phyloP scores from a whole-genome alignment of 1,140 invertebrate species.

The Maniola jurtina region DNA sequence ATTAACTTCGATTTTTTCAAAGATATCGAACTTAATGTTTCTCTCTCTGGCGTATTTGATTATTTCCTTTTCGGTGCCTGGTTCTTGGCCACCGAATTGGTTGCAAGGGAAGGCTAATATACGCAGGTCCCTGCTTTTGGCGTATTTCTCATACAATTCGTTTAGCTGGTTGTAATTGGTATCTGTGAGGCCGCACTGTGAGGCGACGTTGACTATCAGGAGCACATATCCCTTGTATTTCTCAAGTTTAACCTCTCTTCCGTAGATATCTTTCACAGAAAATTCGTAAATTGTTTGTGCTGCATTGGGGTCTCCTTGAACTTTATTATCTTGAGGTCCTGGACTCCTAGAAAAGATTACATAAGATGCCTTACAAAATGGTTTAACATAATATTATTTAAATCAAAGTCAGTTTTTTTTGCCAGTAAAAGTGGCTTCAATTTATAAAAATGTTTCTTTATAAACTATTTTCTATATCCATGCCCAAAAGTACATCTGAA shows the following conservation, averaged over 20 bases:
- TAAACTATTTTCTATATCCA: too few species aligned
- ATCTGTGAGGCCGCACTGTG: conserved; percentile 90
- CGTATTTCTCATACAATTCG: conserved; percentile 86
- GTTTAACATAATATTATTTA: too few species aligned
- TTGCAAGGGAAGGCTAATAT: conserved; percentile 96
- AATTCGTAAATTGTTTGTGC: conserved; percentile 88
- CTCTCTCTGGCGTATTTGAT: conserved; percentile 84
- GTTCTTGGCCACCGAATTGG: conserved; percentile 93
- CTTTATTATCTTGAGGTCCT: not conserved
- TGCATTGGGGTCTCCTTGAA: conserved; percentile 53
- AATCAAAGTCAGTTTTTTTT: too few species aligned
- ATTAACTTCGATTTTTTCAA: conserved; percentile 91
- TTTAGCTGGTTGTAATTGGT: conserved; percentile 89
- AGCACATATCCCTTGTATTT: conserved; percentile 86
- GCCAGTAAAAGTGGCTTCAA: too few species aligned
- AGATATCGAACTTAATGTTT: conserved; percentile 89
- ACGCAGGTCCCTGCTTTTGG: conserved; percentile 77
- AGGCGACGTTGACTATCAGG: conserved; percentile 93
- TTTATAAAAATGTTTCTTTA: too few species aligned
- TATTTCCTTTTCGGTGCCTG: conserved; percentile 86
- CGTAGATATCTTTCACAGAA: conserved; percentile 85
- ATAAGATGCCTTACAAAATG: too few species aligned
- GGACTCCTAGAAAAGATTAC: conserved; percentile 29
- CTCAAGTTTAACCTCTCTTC: conserved; percentile 84
- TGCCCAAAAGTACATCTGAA: too few species aligned